phyloP scores from a whole-genome alignment of 2,113 vertebrate species.

The Clarias batrachus region DNA sequence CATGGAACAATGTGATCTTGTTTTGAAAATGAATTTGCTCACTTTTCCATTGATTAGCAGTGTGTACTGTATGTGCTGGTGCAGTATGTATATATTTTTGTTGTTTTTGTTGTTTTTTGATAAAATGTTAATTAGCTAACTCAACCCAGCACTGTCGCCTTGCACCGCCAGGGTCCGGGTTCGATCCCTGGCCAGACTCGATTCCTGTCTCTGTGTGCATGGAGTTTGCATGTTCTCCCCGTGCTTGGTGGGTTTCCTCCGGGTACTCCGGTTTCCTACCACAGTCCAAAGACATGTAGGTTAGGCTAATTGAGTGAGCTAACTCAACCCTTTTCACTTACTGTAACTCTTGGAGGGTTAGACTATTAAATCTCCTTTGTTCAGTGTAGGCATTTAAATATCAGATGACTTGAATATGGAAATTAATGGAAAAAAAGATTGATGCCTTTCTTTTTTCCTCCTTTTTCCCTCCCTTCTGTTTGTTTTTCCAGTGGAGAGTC shows the following conservation, averaged over 20 bases:
- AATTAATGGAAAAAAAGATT: not conserved
- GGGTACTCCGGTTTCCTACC: too few species aligned
- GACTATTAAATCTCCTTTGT: not conserved
- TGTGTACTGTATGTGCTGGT: not conserved
- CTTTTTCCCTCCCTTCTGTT: not conserved
- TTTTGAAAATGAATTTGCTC: not conserved
- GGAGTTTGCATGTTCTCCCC: too few species aligned
- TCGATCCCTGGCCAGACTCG: too few species aligned
- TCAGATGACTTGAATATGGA: not conserved
- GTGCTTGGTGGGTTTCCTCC: too few species aligned
- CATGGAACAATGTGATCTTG: not conserved
- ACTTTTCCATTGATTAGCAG: not conserved
- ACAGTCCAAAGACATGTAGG: too few species aligned
- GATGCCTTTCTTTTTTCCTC: not conserved
- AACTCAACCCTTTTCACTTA: not conserved
- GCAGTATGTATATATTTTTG: not conserved
- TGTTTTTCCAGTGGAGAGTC: conserved; percentile 56
- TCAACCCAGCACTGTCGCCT: too few species aligned
- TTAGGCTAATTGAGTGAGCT: too few species aligned
- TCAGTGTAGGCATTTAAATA: not conserved
- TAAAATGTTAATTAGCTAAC: not conserved
- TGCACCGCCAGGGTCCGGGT: too few species aligned
- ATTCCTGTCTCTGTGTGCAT: too few species aligned
- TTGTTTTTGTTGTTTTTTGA: not conserved
- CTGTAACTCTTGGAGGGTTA: not conserved